Evolutionary conservation across 2,797 vertebrate species (phyloP).

Genomic region (Mormyrus hasselquistii): DNA sequence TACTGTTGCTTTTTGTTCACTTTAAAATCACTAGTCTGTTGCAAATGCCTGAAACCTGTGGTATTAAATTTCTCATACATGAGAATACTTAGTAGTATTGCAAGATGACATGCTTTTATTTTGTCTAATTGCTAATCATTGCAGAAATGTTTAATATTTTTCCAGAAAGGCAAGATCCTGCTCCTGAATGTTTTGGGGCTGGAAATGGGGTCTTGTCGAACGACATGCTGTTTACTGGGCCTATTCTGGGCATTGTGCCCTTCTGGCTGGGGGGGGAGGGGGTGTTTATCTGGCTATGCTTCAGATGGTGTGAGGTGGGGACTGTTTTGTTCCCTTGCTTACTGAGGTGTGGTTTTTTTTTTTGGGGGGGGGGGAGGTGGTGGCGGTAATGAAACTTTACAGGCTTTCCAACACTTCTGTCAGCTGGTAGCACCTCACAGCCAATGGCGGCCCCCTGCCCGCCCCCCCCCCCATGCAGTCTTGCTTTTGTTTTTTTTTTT

Average conservation of each 20-base stretch:
- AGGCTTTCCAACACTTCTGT: constrained; percentile 14
- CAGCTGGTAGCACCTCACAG: not conserved
- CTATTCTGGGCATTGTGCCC: not conserved
- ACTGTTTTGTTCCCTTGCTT: not conserved
- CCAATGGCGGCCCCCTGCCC: not conserved
- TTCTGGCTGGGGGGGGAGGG: not conserved
- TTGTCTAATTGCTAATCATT: not conserved
- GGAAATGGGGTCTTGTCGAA: not conserved
- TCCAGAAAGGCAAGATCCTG: not conserved
- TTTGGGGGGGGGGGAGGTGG: not conserved
- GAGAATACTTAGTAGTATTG: not conserved
- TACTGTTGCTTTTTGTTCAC: not conserved
- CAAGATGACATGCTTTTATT: not conserved
- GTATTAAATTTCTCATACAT: not conserved
- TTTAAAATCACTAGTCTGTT: not conserved
- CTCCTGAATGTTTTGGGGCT: not conserved
- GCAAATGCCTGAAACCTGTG: not conserved
- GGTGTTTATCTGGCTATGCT: not conserved
- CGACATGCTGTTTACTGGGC: not conserved
- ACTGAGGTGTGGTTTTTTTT: not conserved
- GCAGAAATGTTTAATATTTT: not conserved
- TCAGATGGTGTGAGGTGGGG: not conserved
- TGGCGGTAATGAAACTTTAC: constrained; percentile 19
- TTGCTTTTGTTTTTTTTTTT: not conserved
- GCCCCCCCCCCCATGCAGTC: not conserved